A percentile compares a stretch with the other conserved stretches of the same genome.
These are phyloP conservation scores for Artibeus jamaicensis DNA, from an alignment of 2,797 vertebrate species.

Conservation along the genomic window DNA sequence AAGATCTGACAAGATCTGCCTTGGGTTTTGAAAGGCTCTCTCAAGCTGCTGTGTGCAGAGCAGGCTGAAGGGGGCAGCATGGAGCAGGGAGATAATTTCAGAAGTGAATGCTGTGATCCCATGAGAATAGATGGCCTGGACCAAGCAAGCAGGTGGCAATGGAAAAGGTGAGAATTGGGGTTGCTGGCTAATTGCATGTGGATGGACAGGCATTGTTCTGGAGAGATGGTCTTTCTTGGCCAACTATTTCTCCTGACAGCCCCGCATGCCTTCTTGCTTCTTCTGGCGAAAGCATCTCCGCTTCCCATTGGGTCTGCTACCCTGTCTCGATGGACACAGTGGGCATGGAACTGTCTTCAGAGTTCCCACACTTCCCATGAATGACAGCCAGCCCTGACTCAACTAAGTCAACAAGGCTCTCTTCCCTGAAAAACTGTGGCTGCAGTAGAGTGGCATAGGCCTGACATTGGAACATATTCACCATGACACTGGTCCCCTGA, in stretches of 20 bases:
- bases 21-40: not conserved
- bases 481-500: not conserved
- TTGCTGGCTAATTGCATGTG: not conserved
- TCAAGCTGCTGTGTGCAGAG: not conserved
- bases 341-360: no score
- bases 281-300: not conserved
- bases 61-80: not conserved
- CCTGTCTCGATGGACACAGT: no score
- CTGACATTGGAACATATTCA: not conserved
- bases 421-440: not conserved
- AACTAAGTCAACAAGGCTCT: not conserved
- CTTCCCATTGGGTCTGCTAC: not conserved
- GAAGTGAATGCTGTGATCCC: not conserved
- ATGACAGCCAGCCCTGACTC: not conserved
- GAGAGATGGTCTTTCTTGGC: not conserved
- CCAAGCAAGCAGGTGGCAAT: not conserved
- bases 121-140: rapidly evolving
- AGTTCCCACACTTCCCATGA: not conserved
- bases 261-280: not conserved
- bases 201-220: not conserved
- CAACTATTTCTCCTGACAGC: not conserved
- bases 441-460: not conserved
- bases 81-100: not conserved
- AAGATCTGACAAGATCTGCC: not conserved
- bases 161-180: not conserved